These are phyloP conservation scores for Cephalopachus bancanus DNA, from an alignment of 2,797 vertebrate genomes.

Conservation along the genomic window DNA sequence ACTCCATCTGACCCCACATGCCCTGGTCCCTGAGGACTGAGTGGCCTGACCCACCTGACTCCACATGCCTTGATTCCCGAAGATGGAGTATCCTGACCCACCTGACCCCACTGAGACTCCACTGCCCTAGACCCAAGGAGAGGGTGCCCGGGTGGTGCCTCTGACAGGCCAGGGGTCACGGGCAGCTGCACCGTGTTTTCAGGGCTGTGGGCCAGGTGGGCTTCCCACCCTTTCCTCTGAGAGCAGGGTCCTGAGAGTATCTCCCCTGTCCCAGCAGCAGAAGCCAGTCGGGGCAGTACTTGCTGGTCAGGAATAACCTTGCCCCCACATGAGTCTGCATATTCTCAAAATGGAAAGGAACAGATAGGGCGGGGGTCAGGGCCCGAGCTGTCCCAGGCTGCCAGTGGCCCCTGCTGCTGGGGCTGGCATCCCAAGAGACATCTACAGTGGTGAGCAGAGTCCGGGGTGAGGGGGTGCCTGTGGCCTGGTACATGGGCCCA, in stretches of 20 bases:
- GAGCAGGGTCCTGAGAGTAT: too few species aligned
- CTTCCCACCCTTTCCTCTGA: background rate
- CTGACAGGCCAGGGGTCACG: background rate
- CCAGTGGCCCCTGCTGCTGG: accelerated
- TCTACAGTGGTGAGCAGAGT: too few species aligned
- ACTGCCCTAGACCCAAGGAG: background rate
- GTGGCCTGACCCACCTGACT: too few species aligned
- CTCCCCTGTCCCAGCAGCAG: too few species aligned
- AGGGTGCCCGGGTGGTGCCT: background rate
- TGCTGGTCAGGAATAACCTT: background rate
- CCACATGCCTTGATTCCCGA: too few species aligned
- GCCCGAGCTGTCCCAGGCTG: accelerated
- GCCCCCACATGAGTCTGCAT: background rate
- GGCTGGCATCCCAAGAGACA: background rate
- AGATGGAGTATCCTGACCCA: background rate
- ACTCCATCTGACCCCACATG: too few species aligned
- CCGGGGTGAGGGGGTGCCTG: accelerated
- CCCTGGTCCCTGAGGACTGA: too few species aligned
- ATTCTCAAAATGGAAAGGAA: too few species aligned
- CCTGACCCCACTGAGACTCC: background rate
- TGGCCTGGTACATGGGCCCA: background rate
- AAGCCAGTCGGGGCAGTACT: background rate
- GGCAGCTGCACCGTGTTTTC: accelerated
- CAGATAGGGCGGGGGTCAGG: accelerated
- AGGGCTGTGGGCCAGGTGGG: background rate